phyloP scores from a whole-genome alignment of 2,797 vertebrate species.

The Tinamus major region DNA sequence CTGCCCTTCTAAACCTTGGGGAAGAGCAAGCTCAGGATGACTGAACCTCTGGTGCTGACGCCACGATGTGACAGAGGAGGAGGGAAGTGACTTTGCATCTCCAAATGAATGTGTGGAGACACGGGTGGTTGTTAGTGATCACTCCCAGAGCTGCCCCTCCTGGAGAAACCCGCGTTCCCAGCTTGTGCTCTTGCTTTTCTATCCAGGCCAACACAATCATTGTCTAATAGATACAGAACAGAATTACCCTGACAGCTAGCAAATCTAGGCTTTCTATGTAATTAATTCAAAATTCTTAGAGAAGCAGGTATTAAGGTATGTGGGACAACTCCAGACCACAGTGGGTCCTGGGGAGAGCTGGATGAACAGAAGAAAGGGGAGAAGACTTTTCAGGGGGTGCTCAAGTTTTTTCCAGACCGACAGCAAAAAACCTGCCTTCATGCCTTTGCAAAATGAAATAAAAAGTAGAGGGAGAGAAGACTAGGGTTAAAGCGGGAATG shows the following conservation, averaged over 20 bases:
- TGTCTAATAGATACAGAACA: background rate
- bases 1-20: background rate
- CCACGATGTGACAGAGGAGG: background rate
- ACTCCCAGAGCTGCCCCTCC: slow-evolving; percentile 43
- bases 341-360: background rate
- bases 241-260: background rate
- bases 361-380: background rate
- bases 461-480: background rate
- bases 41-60: background rate
- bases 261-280: slow-evolving; percentile 10
- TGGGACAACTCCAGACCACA: background rate
- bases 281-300: slow-evolving; percentile 5
- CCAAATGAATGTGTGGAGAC: slow-evolving; percentile 24
- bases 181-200: background rate
- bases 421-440: background rate
- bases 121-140: background rate
- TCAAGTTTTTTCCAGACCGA: background rate
- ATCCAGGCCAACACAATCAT: background rate
- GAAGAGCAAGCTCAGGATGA: slow-evolving; percentile 16
- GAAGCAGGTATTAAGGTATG: background rate
- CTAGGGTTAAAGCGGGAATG: background rate
- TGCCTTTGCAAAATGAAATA: background rate
- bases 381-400: background rate
- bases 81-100: slow-evolving; percentile 11
- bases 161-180: background rate